phyloP scores from a whole-genome alignment of 2,888 invertebrate genomes.

The Eugnorisma glareosa region DNA sequence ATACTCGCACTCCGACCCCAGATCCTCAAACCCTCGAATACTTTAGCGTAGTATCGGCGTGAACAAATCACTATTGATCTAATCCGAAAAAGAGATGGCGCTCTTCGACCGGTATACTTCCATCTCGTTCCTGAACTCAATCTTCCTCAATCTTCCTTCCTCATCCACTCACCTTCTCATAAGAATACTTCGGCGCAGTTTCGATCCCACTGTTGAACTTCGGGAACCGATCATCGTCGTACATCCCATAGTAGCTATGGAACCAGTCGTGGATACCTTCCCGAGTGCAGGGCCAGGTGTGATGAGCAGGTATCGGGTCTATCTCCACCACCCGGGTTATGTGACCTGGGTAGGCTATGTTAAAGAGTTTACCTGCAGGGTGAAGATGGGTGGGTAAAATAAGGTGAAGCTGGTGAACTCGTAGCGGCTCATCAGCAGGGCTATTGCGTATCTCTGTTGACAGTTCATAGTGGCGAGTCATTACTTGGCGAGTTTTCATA shows the following conservation, averaged over 20 bases:
- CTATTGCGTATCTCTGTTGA: too few relatives aligned
- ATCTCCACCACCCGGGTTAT: conserved; percentile 84
- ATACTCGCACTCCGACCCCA: too few relatives aligned
- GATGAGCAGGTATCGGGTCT: conserved; percentile 81
- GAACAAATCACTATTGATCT: too few relatives aligned
- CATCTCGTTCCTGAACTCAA: too few relatives aligned
- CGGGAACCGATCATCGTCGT: conserved; percentile 72
- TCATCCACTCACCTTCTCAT: conserved; percentile 74
- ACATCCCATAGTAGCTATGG: conserved; percentile 80
- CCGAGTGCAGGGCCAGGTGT: conserved; percentile 64
- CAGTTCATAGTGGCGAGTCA: too few relatives aligned
- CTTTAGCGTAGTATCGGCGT: too few relatives aligned
- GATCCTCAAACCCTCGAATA: too few relatives aligned
- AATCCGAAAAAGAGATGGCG: too few relatives aligned
- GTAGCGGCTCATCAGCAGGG: too few relatives aligned
- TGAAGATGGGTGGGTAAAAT: not conserved
- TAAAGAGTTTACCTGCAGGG: conserved; percentile 80
- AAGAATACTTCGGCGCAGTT: conserved; percentile 80
- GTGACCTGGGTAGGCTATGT: conserved; percentile 88
- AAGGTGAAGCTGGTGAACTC: not conserved
- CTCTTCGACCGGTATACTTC: too few relatives aligned
- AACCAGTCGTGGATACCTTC: conserved; percentile 78
- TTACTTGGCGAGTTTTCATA: too few relatives aligned
- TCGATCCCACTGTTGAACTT: conserved; percentile 74
- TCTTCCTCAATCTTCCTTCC: not conserved